Percentiles rank a stretch among this genome's conserved stretches.
Evolutionary conservation across 2,797 vertebrate genomes (phyloP).

Genomic region (Notolabrus celidotus): DNA sequence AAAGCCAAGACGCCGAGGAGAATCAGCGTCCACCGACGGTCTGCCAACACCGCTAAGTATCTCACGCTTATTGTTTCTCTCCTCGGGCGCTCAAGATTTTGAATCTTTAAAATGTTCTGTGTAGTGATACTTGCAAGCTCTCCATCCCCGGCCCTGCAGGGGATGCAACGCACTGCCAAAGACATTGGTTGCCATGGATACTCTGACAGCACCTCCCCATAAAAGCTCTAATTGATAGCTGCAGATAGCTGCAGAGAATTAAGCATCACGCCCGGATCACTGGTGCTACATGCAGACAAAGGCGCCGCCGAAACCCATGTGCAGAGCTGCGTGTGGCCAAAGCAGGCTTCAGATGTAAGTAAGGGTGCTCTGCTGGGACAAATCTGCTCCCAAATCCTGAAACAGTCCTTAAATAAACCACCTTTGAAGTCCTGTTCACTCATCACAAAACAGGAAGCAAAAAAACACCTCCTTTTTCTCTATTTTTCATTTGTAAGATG

Average conservation of each 20-base stretch:
- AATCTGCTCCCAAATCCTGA: background rate
- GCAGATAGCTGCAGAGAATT: constrained; percentile 62
- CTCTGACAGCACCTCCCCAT: constrained; percentile 60
- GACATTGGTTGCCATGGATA: constrained; percentile 68
- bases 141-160: constrained; percentile 60
- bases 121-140: constrained; percentile 40
- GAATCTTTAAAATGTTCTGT: constrained; percentile 65
- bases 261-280: constrained; percentile 33
- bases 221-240: constrained; percentile 72
- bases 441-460: background rate
- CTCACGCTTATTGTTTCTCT: constrained; percentile 63
- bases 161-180: constrained; percentile 60
- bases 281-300: constrained; percentile 44
- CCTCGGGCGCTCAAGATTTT: constrained; percentile 44
- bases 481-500: background rate
- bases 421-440: background rate
- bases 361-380: constrained; percentile 25
- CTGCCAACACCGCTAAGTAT: constrained; percentile 42
- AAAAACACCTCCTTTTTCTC: background rate
- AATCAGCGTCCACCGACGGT: constrained; percentile 14
- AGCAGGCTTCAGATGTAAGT: constrained; percentile 12
- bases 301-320: background rate
- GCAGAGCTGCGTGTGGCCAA: background rate
- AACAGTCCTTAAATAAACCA: background rate
- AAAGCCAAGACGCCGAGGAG: constrained; percentile 19